Evolutionary conservation across 2,888 invertebrate species (phyloP), one percentile per base, ranked within the genome.

Genomic region (Lumbricus terrestris): DNA sequence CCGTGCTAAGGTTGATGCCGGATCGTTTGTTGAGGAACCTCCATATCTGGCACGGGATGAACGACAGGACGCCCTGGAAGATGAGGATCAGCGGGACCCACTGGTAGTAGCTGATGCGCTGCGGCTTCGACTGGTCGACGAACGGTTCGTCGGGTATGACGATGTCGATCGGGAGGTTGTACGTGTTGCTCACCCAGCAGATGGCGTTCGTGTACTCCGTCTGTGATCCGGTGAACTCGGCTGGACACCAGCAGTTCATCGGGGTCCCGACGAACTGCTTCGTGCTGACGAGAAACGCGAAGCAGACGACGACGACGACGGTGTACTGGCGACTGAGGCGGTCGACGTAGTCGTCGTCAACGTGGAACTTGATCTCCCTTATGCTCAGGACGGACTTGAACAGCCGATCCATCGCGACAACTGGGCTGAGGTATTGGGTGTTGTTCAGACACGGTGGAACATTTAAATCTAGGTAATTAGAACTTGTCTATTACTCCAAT

Each of bases 151-250:
- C 82, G 1, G 92, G 92, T n/a, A 92, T 91, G 88, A 88, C 82
- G 54, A 91, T 90, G 47, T 90, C 90, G 42, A 92, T 91, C 38
- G 92, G 92, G 69, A 92, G 90, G 90, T 91, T 92, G 90, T 92
- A 92, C 20, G 92, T 92, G 92, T 92, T 92, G 90, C 91, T 91
- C 38, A 92, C 92, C 92, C 92, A 92, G 90, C 92, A 92, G 47
- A 92, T 92, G 23, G 92, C 92, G 89, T 92, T 92, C 37, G 92
- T 92, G 91, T 92, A 92, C 37, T 92, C 92, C 85, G 90, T 89
- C 88, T 92, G 92, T 35, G 91, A 91, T 35, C 90, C 91, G 33
- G 92, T 92, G 90, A 92, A 92, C 88, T 92, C 92, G 23, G 92
- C 92, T 16, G 92, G 92, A 82, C 92, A 92, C 92, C 92, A 92